Percentiles rank a stretch among this genome's conserved stretches.
Evolutionary conservation across 2,888 invertebrate species (phyloP).

Genomic region (Brenthis daphne): DNA sequence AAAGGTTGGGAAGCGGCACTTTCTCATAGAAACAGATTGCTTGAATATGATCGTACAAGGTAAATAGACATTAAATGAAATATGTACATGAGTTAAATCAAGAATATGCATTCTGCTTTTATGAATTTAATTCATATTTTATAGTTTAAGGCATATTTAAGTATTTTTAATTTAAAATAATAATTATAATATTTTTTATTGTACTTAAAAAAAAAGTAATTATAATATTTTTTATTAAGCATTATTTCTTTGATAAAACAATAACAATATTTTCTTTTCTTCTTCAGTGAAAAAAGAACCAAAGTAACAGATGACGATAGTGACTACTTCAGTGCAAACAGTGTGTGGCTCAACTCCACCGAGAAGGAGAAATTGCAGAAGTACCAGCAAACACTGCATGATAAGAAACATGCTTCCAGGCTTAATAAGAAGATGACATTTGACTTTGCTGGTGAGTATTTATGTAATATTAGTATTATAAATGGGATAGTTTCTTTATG

Average conservation of each 20-base stretch:
- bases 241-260: no score
- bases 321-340: constrained; percentile 93
- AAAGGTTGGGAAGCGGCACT: constrained; percentile 87
- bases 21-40: constrained; percentile 88
- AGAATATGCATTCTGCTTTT: no score
- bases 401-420: constrained; percentile 86
- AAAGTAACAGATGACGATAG: constrained; percentile 96
- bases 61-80: constrained; percentile 48
- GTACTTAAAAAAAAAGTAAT: no score
- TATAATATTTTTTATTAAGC: no score
- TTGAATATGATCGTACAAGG: constrained; percentile 93
- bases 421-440: constrained; percentile 86
- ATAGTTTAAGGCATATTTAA: no score
- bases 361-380: constrained; percentile 86
- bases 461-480: no score
- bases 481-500: no score
- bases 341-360: constrained; percentile 89
- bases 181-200: no score
- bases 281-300: constrained; percentile 85
- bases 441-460: constrained; percentile 85
- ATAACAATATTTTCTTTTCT: constrained; percentile 8
- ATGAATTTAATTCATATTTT: no score
- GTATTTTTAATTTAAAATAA: no score
- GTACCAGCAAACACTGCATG: constrained; percentile 85
- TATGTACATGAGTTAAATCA: no score